phyloP scores from a whole-genome alignment of 2,888 invertebrate genomes.

The Hecatera dysodea region DNA sequence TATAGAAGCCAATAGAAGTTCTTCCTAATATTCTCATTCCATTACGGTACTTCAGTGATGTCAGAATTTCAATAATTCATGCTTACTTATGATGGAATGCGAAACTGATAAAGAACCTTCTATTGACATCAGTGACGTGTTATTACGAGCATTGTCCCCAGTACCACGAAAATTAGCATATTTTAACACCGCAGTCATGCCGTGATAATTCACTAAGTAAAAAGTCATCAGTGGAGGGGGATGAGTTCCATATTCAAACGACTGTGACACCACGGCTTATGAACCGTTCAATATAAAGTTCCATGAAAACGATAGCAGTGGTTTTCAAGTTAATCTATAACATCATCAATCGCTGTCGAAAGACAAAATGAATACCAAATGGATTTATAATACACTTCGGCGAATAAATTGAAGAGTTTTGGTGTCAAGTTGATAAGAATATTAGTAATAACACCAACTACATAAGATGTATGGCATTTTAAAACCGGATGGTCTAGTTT shows the following conservation, averaged over 20 bases:
- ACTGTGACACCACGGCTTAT: constrained; percentile 46
- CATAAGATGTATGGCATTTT: constrained; percentile 60
- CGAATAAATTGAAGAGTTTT: constrained; percentile 43
- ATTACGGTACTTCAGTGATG: constrained; percentile 41
- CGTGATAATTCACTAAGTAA: constrained; percentile 44
- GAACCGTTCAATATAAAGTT: constrained; percentile 33
- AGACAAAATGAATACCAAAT: constrained; percentile 44
- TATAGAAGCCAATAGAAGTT: constrained; percentile 52
- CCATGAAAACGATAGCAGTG: constrained; percentile 36
- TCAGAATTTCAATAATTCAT: constrained; percentile 20
- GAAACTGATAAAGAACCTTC: constrained; percentile 55
- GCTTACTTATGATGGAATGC: constrained; percentile 54
- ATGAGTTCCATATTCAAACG: constrained; percentile 49
- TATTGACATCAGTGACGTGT: constrained; percentile 54
- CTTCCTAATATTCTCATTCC: constrained; percentile 43
- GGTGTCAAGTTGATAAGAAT: constrained; percentile 62
- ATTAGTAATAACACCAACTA: constrained; percentile 58
- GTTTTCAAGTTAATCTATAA: constrained; percentile 36
- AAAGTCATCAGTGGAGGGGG: constrained; percentile 37
- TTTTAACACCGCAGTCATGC: constrained; percentile 50
- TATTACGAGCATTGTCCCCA: constrained; percentile 54
- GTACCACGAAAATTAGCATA: constrained; percentile 43
- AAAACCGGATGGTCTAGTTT: constrained; percentile 70
- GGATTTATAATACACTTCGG: constrained; percentile 41
- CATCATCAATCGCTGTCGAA: constrained; percentile 49